Evolutionary conservation across 2,113 vertebrate genomes (phyloP).

Genomic region (Macaca nemestrina): DNA sequence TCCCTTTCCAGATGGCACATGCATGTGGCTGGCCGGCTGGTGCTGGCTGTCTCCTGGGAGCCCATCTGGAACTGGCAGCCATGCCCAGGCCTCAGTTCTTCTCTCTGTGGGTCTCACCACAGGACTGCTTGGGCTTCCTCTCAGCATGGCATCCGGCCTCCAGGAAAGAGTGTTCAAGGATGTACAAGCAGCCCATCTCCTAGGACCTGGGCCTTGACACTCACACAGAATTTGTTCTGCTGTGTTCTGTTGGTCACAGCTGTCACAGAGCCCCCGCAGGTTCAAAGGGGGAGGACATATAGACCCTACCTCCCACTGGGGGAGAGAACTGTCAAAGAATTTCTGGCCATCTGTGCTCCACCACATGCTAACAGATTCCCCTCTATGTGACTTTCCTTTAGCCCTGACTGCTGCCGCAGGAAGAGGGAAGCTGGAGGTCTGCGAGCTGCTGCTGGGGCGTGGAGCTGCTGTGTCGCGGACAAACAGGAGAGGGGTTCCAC

Average conservation of each 20-base stretch:
- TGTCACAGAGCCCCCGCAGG: neutral
- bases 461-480: constrained; percentile 89
- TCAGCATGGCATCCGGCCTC: neutral
- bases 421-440: constrained; percentile 95
- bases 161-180: neutral
- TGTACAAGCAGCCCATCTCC: accelerated
- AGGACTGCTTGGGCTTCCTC: neutral
- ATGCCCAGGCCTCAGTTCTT: neutral
- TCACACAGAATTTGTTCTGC: no score
- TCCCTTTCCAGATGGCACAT: accelerated
- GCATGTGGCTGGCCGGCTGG: accelerated
- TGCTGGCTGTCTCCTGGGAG: neutral
- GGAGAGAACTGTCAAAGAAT: neutral
- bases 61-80: neutral
- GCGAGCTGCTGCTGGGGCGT: constrained; percentile 87
- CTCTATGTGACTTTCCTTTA: constrained; percentile 67
- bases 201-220: neutral
- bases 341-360: accelerated
- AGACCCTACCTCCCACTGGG: neutral
- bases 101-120: neutral
- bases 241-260: neutral
- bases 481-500: constrained; percentile 91
- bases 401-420: constrained; percentile 95
- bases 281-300: accelerated
- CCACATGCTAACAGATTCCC: neutral